These are phyloP conservation scores for Cydia strobilella DNA, from an alignment of 1,140 invertebrate genomes.

Conservation along the genomic window DNA sequence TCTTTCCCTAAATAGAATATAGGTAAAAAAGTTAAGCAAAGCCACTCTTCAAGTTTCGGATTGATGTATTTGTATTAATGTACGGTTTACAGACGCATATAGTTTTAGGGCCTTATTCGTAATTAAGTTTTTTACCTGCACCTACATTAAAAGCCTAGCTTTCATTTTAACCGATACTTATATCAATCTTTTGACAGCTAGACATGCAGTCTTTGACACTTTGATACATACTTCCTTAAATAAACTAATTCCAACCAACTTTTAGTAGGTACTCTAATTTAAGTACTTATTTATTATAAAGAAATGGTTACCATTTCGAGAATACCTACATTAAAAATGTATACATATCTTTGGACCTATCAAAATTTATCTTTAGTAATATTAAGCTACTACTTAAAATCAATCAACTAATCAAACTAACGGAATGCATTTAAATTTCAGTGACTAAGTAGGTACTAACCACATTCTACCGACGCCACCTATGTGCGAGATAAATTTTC, in stretches of 20 bases:
- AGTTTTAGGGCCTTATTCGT: too few species aligned
- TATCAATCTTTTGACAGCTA: background rate
- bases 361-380: background rate
- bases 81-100: too few species aligned
- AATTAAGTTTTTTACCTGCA: too few species aligned
- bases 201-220: background rate
- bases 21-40: too few species aligned
- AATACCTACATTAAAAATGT: background rate
- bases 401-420: background rate
- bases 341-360: constrained; percentile 12
- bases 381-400: background rate
- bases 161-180: too few species aligned
- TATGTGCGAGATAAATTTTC: background rate
- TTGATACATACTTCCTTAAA: background rate
- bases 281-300: background rate
- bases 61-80: too few species aligned
- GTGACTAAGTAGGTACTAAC: background rate
- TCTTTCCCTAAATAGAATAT: too few species aligned
- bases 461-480: background rate
- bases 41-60: too few species aligned
- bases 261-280: background rate
- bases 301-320: constrained; percentile 7
- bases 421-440: background rate
- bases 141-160: too few species aligned
- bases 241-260: background rate